phyloP scores from a whole-genome alignment of 2,797 vertebrate genomes.

The Rhinoraja longicauda region DNA sequence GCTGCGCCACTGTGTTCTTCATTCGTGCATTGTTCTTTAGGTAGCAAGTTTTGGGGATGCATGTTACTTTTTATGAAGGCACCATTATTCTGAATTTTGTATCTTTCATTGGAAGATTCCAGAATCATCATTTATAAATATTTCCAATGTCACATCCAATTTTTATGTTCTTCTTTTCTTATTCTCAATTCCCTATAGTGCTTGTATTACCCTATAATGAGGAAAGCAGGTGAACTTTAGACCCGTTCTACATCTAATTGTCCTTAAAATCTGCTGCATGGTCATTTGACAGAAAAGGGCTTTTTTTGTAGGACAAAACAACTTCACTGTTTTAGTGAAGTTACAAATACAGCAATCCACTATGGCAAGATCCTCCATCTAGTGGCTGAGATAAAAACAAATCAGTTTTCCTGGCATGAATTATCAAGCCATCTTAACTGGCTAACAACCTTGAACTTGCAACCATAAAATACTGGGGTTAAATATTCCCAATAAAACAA shows the following conservation, averaged over 20 bases:
- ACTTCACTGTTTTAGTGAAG: background rate
- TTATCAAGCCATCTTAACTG: background rate
- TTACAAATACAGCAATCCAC: background rate
- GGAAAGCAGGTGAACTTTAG: background rate
- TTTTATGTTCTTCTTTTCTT: background rate
- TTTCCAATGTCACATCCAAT: background rate
- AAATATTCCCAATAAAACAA: background rate
- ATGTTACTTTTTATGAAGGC: background rate
- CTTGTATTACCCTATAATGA: background rate
- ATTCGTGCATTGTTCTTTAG: background rate
- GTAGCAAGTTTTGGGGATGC: background rate
- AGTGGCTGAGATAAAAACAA: slow-evolving; percentile 1
- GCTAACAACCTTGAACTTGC: background rate
- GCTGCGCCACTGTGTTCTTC: too few species aligned
- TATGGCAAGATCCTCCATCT: background rate
- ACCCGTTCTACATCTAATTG: background rate
- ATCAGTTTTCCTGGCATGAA: background rate
- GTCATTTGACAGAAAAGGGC: background rate
- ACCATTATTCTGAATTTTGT: background rate
- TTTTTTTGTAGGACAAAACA: background rate
- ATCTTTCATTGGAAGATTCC: background rate
- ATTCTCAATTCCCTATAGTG: background rate
- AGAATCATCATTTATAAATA: background rate
- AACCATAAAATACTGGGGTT: background rate
- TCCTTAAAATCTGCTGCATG: background rate